Evolutionary conservation across 2,888 invertebrate genomes (phyloP), one percentile per base, ranked within the genome.

Genomic region (Phengaris alcon): DNA sequence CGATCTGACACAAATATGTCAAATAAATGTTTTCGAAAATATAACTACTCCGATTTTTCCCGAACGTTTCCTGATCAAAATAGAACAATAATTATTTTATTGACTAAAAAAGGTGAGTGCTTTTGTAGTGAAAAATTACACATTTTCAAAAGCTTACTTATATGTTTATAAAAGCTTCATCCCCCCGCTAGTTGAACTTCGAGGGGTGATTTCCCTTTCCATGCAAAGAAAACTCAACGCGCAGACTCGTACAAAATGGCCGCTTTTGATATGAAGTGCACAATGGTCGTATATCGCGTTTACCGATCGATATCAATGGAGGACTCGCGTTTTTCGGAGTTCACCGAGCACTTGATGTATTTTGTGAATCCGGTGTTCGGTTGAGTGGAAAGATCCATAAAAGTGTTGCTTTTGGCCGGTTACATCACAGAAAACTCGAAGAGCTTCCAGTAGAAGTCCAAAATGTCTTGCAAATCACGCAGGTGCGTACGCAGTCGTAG

Each of bases 401-500:
- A 93, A 94, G 92, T 93, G 92, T 90, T 85, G 86, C 87, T 88
- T 90, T 87, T 83, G 82, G 85, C 84, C 86, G 86, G 92, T 93
- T 93, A 93, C 93, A 93, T 93, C 93, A 93, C 90, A 87, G 88
- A 86, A 86, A 88, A 84, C 84, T 88, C 81, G 83, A 84, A 84
- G 86, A 88, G 87, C 82, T 86, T 90, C 87, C 86, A 90, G 89
- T 89, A 88, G 87, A 88, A 88, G 87, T 87, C 86, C 88, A 89
- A 89, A 88, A 93, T 93, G 93, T 90, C 86, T 89, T 87, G 90
- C 92, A 91, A 93, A 93, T 92, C 96, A 97, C 97, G 97, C 97
- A 97, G 97, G 97, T 97, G 97, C 97, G 97, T 97, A 97, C 97
- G 97, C 97, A 97, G 97, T 95, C 97, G 97, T 97, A 96, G 95